Percentiles rank a stretch among this genome's conserved stretches.
Evolutionary conservation across 2,888 invertebrate species (phyloP).

Genomic region (Eristalis tenax): DNA sequence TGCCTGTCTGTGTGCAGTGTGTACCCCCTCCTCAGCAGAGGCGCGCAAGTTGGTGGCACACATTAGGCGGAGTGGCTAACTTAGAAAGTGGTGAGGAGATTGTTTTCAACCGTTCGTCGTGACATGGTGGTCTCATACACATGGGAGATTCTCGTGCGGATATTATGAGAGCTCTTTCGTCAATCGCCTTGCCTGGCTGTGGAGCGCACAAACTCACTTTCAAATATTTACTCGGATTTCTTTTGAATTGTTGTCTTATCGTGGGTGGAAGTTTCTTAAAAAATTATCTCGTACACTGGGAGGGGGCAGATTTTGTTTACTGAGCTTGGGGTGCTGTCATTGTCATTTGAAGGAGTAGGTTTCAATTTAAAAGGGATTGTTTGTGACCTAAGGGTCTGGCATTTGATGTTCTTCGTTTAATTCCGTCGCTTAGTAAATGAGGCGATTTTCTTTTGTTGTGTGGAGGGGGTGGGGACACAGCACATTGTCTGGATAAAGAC

Average conservation of each 20-base stretch:
- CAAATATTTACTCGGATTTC: constrained; percentile 60
- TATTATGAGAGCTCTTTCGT: not conserved
- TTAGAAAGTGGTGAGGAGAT: constrained; percentile 13
- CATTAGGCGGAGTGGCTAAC: constrained; percentile 43
- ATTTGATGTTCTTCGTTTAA: too few species aligned
- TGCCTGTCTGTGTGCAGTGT: constrained; percentile 1
- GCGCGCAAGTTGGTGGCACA: not conserved
- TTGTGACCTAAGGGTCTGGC: too few species aligned
- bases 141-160: constrained; percentile 6
- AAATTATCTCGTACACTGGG: not conserved
- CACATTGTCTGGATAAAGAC: too few species aligned
- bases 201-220: constrained; percentile 57
- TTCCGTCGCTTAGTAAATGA: too few species aligned
- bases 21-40: not conserved
- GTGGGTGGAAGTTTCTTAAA: constrained; percentile 1
- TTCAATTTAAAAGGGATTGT: too few species aligned
- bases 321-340: not conserved
- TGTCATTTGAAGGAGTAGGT: too few species aligned
- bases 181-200: not conserved
- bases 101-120: constrained; percentile 1
- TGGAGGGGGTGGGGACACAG: too few species aligned
- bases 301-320: not conserved
- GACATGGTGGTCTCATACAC: constrained; percentile 13
- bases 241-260: constrained; percentile 40
- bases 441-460: too few species aligned